Base-by-base conservation (phyloP, 2,113 vertebrate species). In the Phylloscopus whistleri region DNA sequence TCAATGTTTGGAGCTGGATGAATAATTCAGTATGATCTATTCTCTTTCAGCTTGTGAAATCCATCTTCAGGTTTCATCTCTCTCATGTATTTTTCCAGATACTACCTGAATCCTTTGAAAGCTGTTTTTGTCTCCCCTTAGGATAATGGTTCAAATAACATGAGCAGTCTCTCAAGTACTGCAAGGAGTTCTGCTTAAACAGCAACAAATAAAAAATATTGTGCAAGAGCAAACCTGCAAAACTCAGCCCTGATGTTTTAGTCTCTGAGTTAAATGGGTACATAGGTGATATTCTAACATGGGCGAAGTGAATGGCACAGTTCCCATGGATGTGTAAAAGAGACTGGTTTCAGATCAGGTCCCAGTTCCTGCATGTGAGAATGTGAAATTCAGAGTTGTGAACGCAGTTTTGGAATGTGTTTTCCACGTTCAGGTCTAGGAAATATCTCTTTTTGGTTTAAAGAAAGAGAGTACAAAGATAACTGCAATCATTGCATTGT, bases 1-100 rank as follows among this genome's bases (percentile, higher is more conserved):
- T 94, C 83, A 90, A 73, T 86, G 86, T 90, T 94, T 93, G 90
- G 76, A 93, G 68, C 64, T 86, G 59, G 48, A 90, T 88, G 90
- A 95, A 92, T 96, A 96, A 95, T 96, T 95, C 80, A 94, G 84
- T 92, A 90, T 84, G 86, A 93, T 92, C 79, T 94, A 63, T 85
- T 93, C 74, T 86, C 43, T 90, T 93, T 84, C 60, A 89, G 68
- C 72, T 77, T 84, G 59, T 56, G 75, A 94, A 94, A 95, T 96
- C 56, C 68, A 81, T 94, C 92, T 94, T 90, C 79, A 90, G 53
- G 46, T 89, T 96, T 93, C 86, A 86, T 60, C 39, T 95, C 69
- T 63, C 86, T 92, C 55, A 77, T 70, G 64, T 84, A 53, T 90
- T 94, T 95, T 88, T 63, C 79, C 55, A 86, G 39, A 85, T 46